Base-by-base conservation (phyloP, 2,888 invertebrate species). In the Eueremaeus valkanovi region DNA sequence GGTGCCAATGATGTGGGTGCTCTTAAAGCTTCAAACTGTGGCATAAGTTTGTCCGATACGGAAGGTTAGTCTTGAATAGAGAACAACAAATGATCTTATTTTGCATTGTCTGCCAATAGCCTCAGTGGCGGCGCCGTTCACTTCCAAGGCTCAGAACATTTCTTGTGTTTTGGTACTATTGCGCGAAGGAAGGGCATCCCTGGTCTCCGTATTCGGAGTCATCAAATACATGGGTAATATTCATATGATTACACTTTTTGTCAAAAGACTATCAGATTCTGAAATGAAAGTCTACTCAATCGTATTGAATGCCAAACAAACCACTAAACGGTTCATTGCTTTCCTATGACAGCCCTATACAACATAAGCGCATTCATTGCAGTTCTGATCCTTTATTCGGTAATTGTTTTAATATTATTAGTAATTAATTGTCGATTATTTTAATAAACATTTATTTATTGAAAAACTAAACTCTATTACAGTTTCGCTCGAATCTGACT, bases 191-290 rank as follows among this genome's bases (percentile, higher is more conserved):
- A 87, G 94, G 9, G 91, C 92, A 80, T 92, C 94, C 0, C 85
- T 95, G 78, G 92, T 92, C 77, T 94, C 94, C 0, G 92, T 92
- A 58, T 93, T 93, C 84, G 92, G 92, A 5, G 89, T 92, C 75
- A 93, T 94, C 85, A 93, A 93, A 82, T 94, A 91, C 84, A 94
- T 94, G 92, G n/a, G n/a, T n/a, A n/a, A n/a, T n/a, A n/a, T n/a
- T n/a, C n/a, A n/a, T n/a, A n/a, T n/a, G n/a, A n/a, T n/a, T n/a
- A n/a, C n/a, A n/a, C n/a, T n/a, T n/a, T n/a, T n/a, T n/a, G n/a
- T n/a, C n/a, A n/a, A n/a, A n/a, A n/a, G n/a, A n/a, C n/a, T n/a
- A n/a, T n/a, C n/a, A n/a, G n/a, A n/a, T n/a, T n/a, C n/a, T n/a
- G n/a, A n/a, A n/a, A n/a, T n/a, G n/a, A n/a, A n/a, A n/a, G n/a